These are phyloP conservation scores for Piprites chloris DNA, from an alignment of 2,113 vertebrate genomes.

Conservation along the genomic window DNA sequence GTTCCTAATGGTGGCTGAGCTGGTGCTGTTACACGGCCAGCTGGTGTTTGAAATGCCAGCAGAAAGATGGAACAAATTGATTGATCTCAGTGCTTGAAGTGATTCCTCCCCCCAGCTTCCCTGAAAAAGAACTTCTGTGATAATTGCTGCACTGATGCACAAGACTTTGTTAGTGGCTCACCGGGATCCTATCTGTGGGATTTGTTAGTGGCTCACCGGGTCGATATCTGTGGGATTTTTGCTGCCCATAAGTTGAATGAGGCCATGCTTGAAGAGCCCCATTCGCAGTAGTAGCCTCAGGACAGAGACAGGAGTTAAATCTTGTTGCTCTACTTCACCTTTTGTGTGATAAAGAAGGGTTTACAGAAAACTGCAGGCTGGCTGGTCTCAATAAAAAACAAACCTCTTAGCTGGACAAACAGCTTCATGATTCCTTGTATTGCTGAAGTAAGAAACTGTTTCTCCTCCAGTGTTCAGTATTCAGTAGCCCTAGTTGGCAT, in stretches of 20 bases:
- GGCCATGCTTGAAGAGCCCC: not conserved
- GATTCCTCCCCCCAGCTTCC: not conserved
- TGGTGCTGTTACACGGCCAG: not conserved
- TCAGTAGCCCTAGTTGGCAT: not conserved
- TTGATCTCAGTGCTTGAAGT: not conserved
- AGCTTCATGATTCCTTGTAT: not conserved
- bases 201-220: not conserved
- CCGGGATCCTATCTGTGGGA: not conserved
- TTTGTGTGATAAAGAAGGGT: not conserved
- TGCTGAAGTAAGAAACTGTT: not conserved
- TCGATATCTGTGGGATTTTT: not conserved
- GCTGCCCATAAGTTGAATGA: not conserved
- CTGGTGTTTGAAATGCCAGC: not conserved
- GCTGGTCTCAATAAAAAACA: not conserved
- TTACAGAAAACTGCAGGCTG: not conserved
- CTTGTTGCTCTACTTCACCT: not conserved
- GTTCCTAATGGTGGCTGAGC: not conserved
- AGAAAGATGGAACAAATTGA: not conserved
- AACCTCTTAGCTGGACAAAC: not conserved
- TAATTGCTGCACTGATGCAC: not conserved
- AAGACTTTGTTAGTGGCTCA: not conserved
- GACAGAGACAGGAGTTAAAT: not conserved
- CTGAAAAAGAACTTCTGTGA: not conserved
- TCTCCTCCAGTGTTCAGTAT: not conserved
- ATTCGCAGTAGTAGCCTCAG: not conserved